phyloP scores from a whole-genome alignment of 1,140 invertebrate species.

The Orchestia grillus region DNA sequence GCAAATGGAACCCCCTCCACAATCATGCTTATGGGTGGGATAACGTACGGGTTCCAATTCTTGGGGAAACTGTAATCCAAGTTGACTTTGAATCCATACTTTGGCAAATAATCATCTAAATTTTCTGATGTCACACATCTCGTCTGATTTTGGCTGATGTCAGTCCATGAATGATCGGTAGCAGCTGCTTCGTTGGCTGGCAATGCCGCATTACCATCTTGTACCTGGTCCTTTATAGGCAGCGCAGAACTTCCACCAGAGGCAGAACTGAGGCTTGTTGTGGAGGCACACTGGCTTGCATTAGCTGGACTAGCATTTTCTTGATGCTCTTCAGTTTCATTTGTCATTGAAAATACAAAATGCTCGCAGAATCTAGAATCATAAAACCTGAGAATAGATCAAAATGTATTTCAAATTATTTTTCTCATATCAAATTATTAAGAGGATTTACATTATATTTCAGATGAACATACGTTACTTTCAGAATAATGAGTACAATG shows the following conservation, averaged over 20 bases:
- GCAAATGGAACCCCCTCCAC: neutral
- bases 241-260: neutral
- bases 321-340: neutral
- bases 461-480: too few species aligned
- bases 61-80: neutral
- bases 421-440: too few species aligned
- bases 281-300: neutral
- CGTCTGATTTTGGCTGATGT: neutral
- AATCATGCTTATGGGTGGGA: neutral
- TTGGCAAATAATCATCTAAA: constrained; percentile 14
- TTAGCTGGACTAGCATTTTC: neutral
- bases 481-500: too few species aligned
- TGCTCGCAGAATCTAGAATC: neutral
- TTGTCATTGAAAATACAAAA: neutral
- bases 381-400: neutral
- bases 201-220: neutral
- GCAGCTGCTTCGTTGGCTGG: neutral
- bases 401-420: neutral
- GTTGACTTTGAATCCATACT: constrained; percentile 20
- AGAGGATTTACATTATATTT: too few species aligned
- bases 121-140: neutral
- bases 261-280: neutral
- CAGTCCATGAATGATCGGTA: neutral
- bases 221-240: neutral
- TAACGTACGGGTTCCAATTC: neutral